Percentiles rank a stretch among this genome's conserved stretches.
phyloP scores from a whole-genome alignment of 2,888 invertebrate species.

The Sepiola atlantica region DNA sequence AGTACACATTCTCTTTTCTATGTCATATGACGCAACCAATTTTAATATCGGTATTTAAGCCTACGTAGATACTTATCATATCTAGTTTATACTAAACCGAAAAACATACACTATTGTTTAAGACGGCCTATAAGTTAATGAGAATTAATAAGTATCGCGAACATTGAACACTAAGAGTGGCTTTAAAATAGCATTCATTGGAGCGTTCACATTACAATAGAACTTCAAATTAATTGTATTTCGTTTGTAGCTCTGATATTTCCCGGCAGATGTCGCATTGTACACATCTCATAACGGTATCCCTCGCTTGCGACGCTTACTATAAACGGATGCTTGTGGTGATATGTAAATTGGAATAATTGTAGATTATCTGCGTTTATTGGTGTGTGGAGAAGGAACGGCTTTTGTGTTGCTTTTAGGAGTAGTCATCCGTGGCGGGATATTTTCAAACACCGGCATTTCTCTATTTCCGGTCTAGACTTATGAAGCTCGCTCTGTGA shows the following conservation, averaged over 20 bases:
- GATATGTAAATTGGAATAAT: slow-evolving; percentile 2
- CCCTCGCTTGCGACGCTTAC: neutral
- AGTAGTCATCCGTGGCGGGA: neutral
- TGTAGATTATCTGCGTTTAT: neutral
- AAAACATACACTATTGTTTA: neutral
- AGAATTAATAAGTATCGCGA: neutral
- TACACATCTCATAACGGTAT: neutral
- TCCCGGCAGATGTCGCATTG: neutral
- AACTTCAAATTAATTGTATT: neutral
- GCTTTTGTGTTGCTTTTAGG: neutral
- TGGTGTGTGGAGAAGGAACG: neutral
- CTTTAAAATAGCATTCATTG: neutral
- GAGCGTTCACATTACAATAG: neutral
- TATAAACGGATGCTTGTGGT: neutral
- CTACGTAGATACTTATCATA: no score
- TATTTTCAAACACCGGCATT: neutral
- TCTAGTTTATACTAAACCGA: no score
- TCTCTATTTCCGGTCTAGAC: neutral
- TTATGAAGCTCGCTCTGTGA: neutral
- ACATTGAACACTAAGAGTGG: neutral
- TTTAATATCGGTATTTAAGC: no score
- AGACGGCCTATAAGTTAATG: neutral
- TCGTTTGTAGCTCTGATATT: neutral
- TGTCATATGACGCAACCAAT: no score
- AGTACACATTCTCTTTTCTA: no score